Evolutionary conservation across 2,797 vertebrate genomes (phyloP), one percentile per base, ranked within the genome.

Genomic region (Tadarida brasiliensis): DNA sequence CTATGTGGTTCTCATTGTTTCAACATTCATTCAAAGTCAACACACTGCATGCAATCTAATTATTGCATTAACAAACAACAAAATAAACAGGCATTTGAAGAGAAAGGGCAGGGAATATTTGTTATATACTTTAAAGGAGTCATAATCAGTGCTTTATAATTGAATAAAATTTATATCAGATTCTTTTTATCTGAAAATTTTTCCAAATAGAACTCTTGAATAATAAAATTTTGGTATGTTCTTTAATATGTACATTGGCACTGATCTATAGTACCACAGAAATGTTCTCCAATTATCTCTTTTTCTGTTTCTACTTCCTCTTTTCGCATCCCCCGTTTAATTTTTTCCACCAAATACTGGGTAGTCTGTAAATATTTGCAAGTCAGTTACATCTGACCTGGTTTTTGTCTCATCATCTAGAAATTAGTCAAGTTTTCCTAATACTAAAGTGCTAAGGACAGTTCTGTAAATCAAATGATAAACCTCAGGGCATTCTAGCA

Each of bases 201-300:
- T 88, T 76, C 59, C 67, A 87, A 91, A 85, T 96, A 94, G 94
- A 96, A 97, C 81, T 96, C 74, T 88, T 96, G 87, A 88, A 92
- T 90, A 98, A 97, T 87, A 97, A 67, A 92, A 96, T 96, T 98
- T 96, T 93, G 70, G 87, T 88, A 96, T 57, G 74, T 8, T 80
- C 30, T 88, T 85, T 63, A 15, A 88, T 56, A 84, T 44, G 28
- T 80, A 33, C 22, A 57, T 61, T 22, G 83, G 57, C 61, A 47
- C 57, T 81, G 22, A 81, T 65, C 11, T 85, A 89, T 1, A 93
- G 33, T 3, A 54, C 17, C 15, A 39, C 24, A 86, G 56, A 97
- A 91, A 96, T n/a, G 86, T 20, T 89, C 35, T 88, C 22, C 59
- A 85, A 56, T 76, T 76, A 81, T n/a, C 67, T 85, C 47, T 77